Evolutionary conservation across 2,797 vertebrate species (phyloP).

Genomic region (Catamblyrhynchus diadema): DNA sequence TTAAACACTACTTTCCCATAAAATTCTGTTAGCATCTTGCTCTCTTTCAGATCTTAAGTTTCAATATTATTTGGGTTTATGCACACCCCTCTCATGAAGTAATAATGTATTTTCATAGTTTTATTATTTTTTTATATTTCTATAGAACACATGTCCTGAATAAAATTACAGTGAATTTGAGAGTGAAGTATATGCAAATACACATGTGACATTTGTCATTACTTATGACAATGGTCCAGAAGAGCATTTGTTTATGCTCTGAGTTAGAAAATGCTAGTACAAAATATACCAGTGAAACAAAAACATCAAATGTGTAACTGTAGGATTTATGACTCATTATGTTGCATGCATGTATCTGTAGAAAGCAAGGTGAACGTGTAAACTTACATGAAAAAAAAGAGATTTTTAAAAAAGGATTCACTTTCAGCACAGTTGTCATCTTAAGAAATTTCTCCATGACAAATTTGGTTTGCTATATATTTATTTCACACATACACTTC

Average conservation of each 20-base stretch:
- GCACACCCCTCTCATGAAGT: fast-evolving
- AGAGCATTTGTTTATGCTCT: background rate
- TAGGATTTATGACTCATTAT: background rate
- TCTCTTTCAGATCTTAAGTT: background rate
- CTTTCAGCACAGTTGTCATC: background rate
- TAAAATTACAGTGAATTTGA: background rate
- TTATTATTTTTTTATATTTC: background rate
- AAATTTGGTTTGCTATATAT: background rate
- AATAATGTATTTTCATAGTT: background rate
- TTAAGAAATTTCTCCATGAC: background rate
- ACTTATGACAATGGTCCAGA: background rate
- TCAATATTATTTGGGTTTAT: background rate
- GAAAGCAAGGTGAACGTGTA: background rate
- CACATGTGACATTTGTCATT: background rate
- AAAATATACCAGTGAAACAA: background rate
- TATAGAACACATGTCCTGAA: background rate
- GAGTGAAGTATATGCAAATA: background rate
- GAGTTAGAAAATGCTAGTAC: background rate
- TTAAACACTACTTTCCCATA: background rate
- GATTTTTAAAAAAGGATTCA: background rate
- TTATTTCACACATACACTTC: background rate
- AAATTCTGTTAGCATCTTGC: background rate
- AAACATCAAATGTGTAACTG: background rate
- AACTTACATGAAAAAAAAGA: background rate
- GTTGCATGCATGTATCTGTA: background rate